These are phyloP conservation scores for Hydrolagus affinis DNA, from an alignment of 2,113 vertebrate species.

Conservation along the genomic window DNA sequence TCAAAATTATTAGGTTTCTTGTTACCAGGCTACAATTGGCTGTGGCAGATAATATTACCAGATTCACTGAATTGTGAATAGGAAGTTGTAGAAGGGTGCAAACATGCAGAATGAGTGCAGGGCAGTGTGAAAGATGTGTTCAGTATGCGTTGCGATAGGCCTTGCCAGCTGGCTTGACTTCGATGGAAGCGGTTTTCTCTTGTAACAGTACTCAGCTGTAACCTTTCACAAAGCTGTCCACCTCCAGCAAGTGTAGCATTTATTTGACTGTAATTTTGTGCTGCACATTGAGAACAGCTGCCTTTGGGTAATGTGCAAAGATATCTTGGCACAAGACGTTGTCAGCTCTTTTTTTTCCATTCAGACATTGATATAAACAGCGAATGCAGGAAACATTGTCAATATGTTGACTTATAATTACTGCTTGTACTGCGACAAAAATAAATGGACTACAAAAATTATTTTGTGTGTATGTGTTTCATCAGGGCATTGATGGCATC, in stretches of 20 bases:
- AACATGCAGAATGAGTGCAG: not conserved
- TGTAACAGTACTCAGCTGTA: slow-evolving; percentile 35
- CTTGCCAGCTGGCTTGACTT: slow-evolving; percentile 30
- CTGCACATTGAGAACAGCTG: slow-evolving; percentile 29
- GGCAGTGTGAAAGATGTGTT: slow-evolving; percentile 18
- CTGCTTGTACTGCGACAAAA: not conserved
- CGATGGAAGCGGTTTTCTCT: slow-evolving; percentile 32
- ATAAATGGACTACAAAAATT: slow-evolving; percentile 8
- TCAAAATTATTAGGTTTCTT: not conserved
- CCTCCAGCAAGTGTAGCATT: not conserved
- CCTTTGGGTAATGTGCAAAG: slow-evolving; percentile 18
- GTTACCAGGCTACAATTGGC: not conserved
- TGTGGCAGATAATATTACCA: not conserved
- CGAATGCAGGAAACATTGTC: not conserved
- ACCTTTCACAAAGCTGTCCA: not conserved
- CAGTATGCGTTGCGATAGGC: not conserved
- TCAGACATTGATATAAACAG: slow-evolving; percentile 1
- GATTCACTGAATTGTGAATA: not conserved
- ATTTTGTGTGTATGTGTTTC: not conserved
- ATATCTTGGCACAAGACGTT: slow-evolving; percentile 15
- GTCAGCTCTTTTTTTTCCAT: slow-evolving; percentile 14
- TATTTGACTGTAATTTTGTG: slow-evolving; percentile 29
- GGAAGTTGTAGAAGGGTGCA: slow-evolving; percentile 6
- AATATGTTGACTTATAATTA: not conserved
- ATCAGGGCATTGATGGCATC: not conserved